These are phyloP conservation scores for Ellobius talpinus DNA, from an alignment of 2,113 vertebrate genomes.

Conservation along the genomic window DNA sequence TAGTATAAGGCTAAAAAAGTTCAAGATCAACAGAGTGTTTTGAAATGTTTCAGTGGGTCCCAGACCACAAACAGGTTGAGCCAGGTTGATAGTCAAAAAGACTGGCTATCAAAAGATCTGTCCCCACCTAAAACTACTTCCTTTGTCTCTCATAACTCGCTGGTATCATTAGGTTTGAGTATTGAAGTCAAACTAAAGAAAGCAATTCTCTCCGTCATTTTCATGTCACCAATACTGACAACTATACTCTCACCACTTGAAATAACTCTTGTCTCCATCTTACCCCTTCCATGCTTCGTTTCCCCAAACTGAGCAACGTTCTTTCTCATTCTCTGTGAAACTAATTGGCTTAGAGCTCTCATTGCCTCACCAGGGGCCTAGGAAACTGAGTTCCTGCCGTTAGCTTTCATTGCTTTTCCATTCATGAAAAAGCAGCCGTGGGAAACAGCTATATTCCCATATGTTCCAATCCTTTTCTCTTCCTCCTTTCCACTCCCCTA, in stretches of 20 bases:
- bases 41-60: neutral
- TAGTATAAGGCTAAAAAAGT: neutral
- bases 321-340: conserved; percentile 35
- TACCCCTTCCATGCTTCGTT: neutral
- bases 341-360: conserved; percentile 60
- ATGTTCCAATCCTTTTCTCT: neutral
- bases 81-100: neutral
- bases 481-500: neutral
- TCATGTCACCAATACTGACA: conserved; percentile 47
- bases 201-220: conserved; percentile 33
- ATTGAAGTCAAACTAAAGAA: conserved; percentile 15
- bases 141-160: conserved; percentile 21
- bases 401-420: conserved; percentile 59
- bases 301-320: conserved; percentile 57
- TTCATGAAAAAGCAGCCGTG: neutral
- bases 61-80: neutral
- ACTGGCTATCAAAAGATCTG: neutral
- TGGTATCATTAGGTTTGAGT: conserved; percentile 3
- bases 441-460: conserved; percentile 50
- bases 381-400: conserved; percentile 39
- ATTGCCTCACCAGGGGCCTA: neutral
- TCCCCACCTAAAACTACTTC: neutral
- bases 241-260: neutral
- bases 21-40: neutral
- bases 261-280: conserved; percentile 7